Base-by-base conservation (phyloP, 2,888 invertebrate genomes). In the Tiliacea aurago region DNA sequence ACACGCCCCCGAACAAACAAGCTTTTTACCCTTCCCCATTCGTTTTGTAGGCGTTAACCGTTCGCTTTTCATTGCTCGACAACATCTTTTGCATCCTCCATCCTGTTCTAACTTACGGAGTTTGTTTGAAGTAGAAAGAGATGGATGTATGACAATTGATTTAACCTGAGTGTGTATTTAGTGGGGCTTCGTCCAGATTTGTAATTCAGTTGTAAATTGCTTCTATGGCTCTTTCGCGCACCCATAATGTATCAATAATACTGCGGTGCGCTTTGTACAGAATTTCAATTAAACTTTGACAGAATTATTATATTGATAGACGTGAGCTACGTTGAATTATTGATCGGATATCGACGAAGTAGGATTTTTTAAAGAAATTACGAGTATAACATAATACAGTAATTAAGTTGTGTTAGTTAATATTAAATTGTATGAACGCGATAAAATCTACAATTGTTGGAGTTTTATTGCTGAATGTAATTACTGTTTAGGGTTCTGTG, bases 221-320 rank as follows among this genome's bases (percentile, higher is more conserved):
- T 76, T 91, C 87, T 93, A 94, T 92, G 93, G 94, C 94, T 95
- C 95, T 95, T 95, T 95, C 88, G 94, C 94, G 91, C 74, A 88
- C 85, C 92, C 93, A 92, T 96, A 96, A 96, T 96, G 96, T 96
- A 95, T 96, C 95, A 96, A 96, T 96, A 96, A 94, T 94, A 94
- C 88, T 90, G 92, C 90, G 89, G 89, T 87, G 70, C 82, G 91
- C 93, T 94, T 93, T 91, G 89, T 91, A 90, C 92, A 90, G 95
- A 95, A 95, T 95, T 95, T 94, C 95, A 95, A 96, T 96, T 96
- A 94, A 93, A 94, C 87, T 93, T 94, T 95, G 96, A 96, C 95
- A 95, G 95, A 93, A 95, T 95, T 96, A 96, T 96, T 95, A 94
- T 94, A 93, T 93, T 94, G 94, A 95, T 95, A 94, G 95, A 94